These are phyloP conservation scores for Rhyacophila evoluta DNA, from an alignment of 2,888 invertebrate species.

Conservation along the genomic window DNA sequence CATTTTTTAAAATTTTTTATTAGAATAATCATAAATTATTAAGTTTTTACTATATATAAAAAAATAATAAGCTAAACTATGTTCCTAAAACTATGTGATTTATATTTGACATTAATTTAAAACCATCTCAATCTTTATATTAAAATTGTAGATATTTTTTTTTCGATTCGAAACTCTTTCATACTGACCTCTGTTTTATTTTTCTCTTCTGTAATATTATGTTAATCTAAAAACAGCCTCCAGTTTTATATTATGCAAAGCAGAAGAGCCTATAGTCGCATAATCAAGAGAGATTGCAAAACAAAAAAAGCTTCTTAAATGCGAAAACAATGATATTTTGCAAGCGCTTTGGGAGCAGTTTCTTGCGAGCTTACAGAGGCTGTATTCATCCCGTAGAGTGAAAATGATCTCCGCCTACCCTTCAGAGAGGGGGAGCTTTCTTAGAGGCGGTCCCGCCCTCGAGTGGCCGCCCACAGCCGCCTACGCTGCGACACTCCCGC, in stretches of 20 bases:
- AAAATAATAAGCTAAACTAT: too few species aligned
- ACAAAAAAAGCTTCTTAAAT: not conserved
- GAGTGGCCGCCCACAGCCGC: constrained; percentile 34
- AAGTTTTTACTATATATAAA: too few species aligned
- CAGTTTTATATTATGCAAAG: too few species aligned
- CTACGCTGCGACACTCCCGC: constrained; percentile 27
- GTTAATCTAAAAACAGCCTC: not conserved
- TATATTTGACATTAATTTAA: too few species aligned
- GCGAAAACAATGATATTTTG: not conserved
- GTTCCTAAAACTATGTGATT: too few species aligned
- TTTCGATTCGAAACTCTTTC: too few species aligned
- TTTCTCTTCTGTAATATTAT: not conserved
- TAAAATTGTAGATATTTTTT: too few species aligned
- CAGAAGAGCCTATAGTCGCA: not conserved
- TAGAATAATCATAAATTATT: too few species aligned
- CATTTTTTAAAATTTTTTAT: too few species aligned
- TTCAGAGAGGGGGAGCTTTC: constrained; percentile 6
- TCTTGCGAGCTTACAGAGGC: not conserved
- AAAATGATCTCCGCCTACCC: constrained; percentile 28
- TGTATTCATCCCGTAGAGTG: constrained; percentile 11
- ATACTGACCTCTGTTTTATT: too few species aligned
- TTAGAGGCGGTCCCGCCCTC: constrained; percentile 29
- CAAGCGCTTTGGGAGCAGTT: not conserved
- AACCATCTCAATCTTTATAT: too few species aligned
- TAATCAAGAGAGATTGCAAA: not conserved